Percentiles rank a stretch among this genome's conserved stretches.
phyloP scores from a whole-genome alignment of 2,797 vertebrate genomes.

The Sarcophilus harrisii region DNA sequence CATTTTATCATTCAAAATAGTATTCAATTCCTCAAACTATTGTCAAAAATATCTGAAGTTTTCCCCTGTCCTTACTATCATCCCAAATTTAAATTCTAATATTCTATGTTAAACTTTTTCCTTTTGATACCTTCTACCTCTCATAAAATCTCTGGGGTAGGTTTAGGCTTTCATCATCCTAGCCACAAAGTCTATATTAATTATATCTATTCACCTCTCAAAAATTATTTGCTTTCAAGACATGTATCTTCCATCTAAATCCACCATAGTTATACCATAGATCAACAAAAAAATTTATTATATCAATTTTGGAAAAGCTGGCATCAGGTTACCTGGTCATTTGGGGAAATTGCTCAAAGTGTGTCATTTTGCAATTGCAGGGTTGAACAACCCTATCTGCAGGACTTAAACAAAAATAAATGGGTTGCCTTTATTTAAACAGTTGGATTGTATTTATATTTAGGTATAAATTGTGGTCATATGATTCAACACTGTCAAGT shows the following conservation, averaged over 20 bases:
- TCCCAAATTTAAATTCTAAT: slow-evolving; percentile 13
- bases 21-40: background rate
- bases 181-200: background rate
- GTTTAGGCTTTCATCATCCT: background rate
- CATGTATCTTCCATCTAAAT: slow-evolving; percentile 5
- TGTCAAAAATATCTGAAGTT: background rate
- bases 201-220: background rate
- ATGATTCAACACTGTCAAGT: slow-evolving; percentile 6
- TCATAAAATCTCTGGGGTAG: background rate
- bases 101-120: background rate
- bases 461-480: slow-evolving; percentile 41
- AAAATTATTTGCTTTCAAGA: background rate
- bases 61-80: background rate
- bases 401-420: slow-evolving; percentile 34
- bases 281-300: background rate
- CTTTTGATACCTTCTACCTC: background rate
- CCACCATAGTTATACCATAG: slow-evolving; percentile 1
- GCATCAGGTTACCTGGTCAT: background rate
- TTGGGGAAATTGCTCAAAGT: slow-evolving; percentile 32
- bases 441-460: slow-evolving; percentile 27
- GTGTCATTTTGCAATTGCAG: background rate
- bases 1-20: background rate
- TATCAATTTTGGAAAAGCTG: background rate
- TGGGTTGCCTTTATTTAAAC: slow-evolving; percentile 25
- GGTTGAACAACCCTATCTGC: slow-evolving; percentile 6